Conservation (phyloP, 2,113 vertebrate genomes). For the Chascanopsetta lugubris region DNA sequence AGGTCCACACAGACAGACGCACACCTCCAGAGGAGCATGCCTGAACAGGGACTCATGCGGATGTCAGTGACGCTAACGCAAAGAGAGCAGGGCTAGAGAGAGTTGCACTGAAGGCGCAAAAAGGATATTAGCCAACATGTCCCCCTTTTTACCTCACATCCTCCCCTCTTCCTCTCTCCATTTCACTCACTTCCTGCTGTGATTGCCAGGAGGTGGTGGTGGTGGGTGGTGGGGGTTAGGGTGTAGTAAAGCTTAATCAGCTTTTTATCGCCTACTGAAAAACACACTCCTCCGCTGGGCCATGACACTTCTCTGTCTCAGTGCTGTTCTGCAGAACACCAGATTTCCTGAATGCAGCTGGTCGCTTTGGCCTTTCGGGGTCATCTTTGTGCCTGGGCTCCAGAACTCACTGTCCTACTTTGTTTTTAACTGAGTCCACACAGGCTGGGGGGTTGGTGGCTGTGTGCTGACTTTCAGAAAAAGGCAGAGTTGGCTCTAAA, state of each 20-base stretch:
- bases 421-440: background rate
- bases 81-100: slow-evolving; percentile 33
- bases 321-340: background rate
- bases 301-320: background rate
- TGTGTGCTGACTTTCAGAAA: background rate
- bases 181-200: slow-evolving; percentile 51
- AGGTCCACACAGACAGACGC: background rate
- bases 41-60: slow-evolving; percentile 43
- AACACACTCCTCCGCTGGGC: slow-evolving; percentile 8
- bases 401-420: background rate
- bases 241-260: slow-evolving; percentile 43
- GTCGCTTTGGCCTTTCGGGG: slow-evolving; percentile 18
- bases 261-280: slow-evolving; percentile 28
- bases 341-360: slow-evolving; percentile 11
- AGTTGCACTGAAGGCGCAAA: slow-evolving; percentile 44
- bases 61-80: slow-evolving; percentile 34
- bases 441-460: background rate
- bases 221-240: slow-evolving; percentile 16
- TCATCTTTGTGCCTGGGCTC: background rate
- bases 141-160: slow-evolving; percentile 18
- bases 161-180: slow-evolving; percentile 50
- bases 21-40: slow-evolving; percentile 46
- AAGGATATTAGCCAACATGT: slow-evolving; percentile 3
- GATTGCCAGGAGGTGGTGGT: slow-evolving; percentile 25
- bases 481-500: background rate